Evolutionary conservation across 92 coral and sea anemone species (phyloP).

Genomic region (Parazoanthus swiftii): DNA sequence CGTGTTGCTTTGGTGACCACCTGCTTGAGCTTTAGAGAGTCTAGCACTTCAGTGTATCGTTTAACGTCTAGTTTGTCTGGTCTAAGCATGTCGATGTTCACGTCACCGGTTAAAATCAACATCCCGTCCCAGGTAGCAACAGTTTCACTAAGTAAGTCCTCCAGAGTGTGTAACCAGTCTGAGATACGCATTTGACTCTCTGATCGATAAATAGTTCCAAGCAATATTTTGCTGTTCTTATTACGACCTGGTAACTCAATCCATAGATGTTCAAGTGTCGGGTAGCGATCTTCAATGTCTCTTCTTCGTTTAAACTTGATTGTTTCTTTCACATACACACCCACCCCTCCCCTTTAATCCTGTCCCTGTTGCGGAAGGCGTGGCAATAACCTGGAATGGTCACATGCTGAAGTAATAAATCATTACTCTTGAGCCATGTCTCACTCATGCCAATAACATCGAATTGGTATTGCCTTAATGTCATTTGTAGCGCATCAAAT

Average conservation of each 20-base stretch:
- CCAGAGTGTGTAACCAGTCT: background rate
- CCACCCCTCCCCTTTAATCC: constrained; percentile 34
- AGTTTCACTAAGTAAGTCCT: constrained; percentile 17
- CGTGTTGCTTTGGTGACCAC: no score
- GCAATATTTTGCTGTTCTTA: background rate
- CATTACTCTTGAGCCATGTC: no score
- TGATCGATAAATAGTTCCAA: constrained; percentile 19
- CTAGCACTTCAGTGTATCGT: background rate
- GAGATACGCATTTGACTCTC: constrained; percentile 33
- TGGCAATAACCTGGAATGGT: constrained; percentile 12
- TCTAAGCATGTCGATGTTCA: background rate
- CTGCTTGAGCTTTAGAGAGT: no score
- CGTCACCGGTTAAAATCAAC: constrained; percentile 29
- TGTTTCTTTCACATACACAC: constrained; percentile 12
- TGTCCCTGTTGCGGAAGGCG: constrained; percentile 35
- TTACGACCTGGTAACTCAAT: constrained; percentile 40
- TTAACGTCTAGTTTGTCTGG: constrained; percentile 38
- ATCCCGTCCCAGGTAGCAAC: constrained; percentile 43
- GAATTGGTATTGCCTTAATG: no score
- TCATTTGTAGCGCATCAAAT: no score
- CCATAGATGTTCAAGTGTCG: constrained; percentile 24
- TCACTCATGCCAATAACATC: no score
- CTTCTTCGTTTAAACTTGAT: no score
- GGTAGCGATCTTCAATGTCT: no score
- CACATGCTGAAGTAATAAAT: no score